Evolutionary conservation across 2,113 vertebrate genomes (phyloP).

Genomic region (Hydrochoerus hydrochaeris): DNA sequence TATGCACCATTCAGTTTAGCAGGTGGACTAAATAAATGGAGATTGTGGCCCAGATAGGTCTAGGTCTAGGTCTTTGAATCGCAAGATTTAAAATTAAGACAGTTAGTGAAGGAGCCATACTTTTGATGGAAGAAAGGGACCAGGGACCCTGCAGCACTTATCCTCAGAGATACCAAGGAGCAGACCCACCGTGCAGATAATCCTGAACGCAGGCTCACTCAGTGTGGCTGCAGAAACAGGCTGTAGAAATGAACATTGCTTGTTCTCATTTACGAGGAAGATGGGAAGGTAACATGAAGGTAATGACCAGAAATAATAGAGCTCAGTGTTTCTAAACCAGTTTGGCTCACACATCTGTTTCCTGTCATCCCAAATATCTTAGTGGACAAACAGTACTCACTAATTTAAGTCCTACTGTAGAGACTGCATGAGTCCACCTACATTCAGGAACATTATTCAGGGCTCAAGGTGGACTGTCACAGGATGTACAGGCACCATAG

Average conservation of each 20-base stretch:
- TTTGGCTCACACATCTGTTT: not conserved
- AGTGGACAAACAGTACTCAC: not conserved
- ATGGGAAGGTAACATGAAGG: not conserved
- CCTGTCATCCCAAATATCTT: not conserved
- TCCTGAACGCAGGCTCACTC: not conserved
- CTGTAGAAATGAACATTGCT: not conserved
- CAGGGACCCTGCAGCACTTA: not conserved
- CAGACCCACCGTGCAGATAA: not conserved
- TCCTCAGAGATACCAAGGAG: not conserved
- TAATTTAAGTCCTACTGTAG: not conserved
- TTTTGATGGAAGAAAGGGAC: not conserved
- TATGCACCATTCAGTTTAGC: not conserved
- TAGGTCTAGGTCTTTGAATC: conserved; percentile 16
- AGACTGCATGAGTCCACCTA: not conserved
- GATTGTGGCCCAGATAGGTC: not conserved
- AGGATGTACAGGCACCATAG: not conserved
- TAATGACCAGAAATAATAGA: not conserved
- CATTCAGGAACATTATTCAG: not conserved
- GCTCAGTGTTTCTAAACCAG: not conserved
- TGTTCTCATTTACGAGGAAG: not conserved
- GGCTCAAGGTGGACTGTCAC: not conserved
- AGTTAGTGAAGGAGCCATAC: not conserved
- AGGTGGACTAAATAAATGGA: conserved; percentile 6
- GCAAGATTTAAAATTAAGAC: conserved; percentile 26
- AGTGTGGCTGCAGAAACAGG: not conserved